Percentiles rank a stretch among this genome's conserved stretches.
Evolutionary conservation across 2,888 invertebrate genomes (phyloP).

Genomic region (Leptinotarsa peninsularis): DNA sequence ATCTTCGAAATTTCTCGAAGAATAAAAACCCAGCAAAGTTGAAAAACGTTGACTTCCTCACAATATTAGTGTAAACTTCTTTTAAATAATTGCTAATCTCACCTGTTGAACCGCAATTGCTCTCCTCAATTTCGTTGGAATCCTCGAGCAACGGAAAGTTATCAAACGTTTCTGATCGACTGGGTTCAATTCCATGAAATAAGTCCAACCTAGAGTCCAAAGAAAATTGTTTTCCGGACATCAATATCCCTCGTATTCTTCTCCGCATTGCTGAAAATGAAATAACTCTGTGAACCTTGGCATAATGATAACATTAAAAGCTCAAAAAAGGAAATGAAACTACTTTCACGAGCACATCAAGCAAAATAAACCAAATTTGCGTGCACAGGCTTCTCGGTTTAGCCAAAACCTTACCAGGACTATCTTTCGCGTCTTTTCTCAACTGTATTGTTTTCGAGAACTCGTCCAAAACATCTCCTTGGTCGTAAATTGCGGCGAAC

Average conservation of each 20-base stretch:
- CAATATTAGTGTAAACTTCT: background rate
- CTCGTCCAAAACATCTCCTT: conserved; percentile 78
- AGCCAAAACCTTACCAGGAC: conserved; percentile 72
- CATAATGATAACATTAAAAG: too few relatives aligned
- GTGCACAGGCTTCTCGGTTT: too few relatives aligned
- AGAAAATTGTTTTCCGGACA: conserved; percentile 92
- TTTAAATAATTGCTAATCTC: background rate
- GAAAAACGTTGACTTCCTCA: background rate
- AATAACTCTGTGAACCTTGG: background rate
- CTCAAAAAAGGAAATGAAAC: too few relatives aligned
- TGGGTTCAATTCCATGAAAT: conserved; percentile 77
- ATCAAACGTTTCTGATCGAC: conserved; percentile 38
- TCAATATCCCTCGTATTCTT: conserved; percentile 86
- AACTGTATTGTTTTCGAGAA: conserved; percentile 75
- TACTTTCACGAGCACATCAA: too few relatives aligned
- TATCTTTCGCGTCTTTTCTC: conserved; percentile 79
- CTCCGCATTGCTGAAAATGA: conserved; percentile 79
- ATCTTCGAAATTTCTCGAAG: too few relatives aligned
- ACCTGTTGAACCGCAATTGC: conserved; percentile 50
- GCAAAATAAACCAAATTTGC: too few relatives aligned
- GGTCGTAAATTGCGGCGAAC: conserved; percentile 91
- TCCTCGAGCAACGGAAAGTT: conserved; percentile 61
- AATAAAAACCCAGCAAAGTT: background rate
- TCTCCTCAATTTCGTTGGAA: conserved; percentile 57
- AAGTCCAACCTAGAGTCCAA: conserved; percentile 92